phyloP scores from a whole-genome alignment of 2,113 vertebrate species.

The Phrynosoma blainvillii region DNA sequence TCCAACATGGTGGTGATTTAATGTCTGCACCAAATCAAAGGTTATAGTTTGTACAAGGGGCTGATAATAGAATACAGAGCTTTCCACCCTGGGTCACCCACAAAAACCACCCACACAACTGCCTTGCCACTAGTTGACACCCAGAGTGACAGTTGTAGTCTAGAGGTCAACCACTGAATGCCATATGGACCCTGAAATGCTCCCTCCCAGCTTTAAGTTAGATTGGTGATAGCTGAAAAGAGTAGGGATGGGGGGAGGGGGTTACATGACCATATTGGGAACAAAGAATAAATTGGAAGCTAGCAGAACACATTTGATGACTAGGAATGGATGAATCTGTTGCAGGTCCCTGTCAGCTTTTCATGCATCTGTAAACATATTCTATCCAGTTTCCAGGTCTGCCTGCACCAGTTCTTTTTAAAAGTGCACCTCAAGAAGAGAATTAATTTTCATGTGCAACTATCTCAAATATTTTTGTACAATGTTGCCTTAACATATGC shows the following conservation, averaged over 20 bases:
- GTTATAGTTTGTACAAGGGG: conserved; percentile 7
- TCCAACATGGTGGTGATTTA: neutral
- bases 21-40: neutral
- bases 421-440: too few species aligned
- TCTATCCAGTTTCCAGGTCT: neutral
- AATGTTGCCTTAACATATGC: neutral
- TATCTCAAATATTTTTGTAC: neutral
- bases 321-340: neutral
- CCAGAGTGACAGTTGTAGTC: conserved; percentile 1
- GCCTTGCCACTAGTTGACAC: conserved; percentile 39
- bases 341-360: neutral
- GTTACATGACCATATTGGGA: neutral
- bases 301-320: neutral
- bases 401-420: too few species aligned
- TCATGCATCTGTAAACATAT: neutral
- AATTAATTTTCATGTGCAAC: neutral
- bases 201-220: conserved; percentile 11
- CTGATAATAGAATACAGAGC: conserved; percentile 21
- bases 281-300: neutral
- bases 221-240: neutral
- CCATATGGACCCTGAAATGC: conserved; percentile 1
- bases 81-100: conserved; percentile 22
- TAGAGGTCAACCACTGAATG: conserved; percentile 34
- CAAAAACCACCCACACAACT: conserved; percentile 13
- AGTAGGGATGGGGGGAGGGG: neutral